Base-by-base conservation (phyloP, 2,113 vertebrate genomes). In the Polypterus senegalus region DNA sequence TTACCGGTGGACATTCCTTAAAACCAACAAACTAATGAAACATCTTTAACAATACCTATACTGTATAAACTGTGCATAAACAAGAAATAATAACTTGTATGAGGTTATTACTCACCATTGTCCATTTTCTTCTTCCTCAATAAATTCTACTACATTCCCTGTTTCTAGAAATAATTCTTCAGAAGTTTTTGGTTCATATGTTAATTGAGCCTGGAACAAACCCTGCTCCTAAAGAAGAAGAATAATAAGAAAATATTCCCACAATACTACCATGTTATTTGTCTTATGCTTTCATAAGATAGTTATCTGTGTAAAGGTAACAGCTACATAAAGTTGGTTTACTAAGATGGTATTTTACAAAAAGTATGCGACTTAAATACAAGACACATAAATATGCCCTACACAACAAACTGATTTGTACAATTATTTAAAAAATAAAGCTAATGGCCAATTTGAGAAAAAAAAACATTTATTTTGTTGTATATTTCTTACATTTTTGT, bases 201-300 rank as follows among this genome's bases (percentile, higher is more conserved):
- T 87, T 70, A 88, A 77, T 71, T 92, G 89, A 54, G 89, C 84
- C 54, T 76, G 88, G 64, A 88, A 92, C 60, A 81, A 79, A 47
- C 79, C 77, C 2, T 74, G 75, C 51, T 85, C 82, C 72, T 85
- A 65, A 73, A 3, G 3, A 60, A 66, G 0, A 3, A 74, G 66
- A 71, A 49, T 65, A 62, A 1, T 6, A 60, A 58, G 63, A 49
- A 52, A 53, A 59, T 27, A 27, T 27, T 27, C 27, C 27, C 27
- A 27, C 27, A 27, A 27, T 27, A 27, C 1, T 27, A 47, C 11
- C n/a, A 59, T 47, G 46, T 5, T 4, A 7, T 4, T 7, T 63
- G 4, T 0, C 0, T 5, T 53, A 61, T 46, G 64, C 61, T 1
- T 46, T 59, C 61, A 64, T 58, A 54, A 2, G 63, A 3, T 45